Evolutionary conservation across 1,140 invertebrate genomes (phyloP).

Genomic region (Lordiphosa collinella): DNA sequence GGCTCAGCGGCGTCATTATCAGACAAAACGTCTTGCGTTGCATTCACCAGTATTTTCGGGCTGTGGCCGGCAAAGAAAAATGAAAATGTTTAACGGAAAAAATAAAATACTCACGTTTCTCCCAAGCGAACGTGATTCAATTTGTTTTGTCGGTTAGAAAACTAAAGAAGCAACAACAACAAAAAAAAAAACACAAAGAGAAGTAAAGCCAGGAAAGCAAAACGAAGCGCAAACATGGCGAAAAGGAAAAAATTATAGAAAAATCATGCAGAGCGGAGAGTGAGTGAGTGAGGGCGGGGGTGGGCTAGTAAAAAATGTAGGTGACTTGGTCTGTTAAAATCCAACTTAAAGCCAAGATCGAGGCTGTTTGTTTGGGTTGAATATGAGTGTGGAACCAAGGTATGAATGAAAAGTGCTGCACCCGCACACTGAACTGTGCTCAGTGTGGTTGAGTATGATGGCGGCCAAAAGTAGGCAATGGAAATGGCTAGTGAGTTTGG

Average conservation of each 20-base stretch:
- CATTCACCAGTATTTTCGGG: slow-evolving; percentile 16
- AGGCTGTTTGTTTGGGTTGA: slow-evolving; percentile 15
- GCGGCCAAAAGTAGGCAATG: slow-evolving; percentile 37
- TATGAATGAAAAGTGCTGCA: slow-evolving; percentile 61
- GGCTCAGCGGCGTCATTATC: slow-evolving; percentile 67
- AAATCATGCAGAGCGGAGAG: slow-evolving; percentile 25
- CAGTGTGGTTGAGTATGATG: slow-evolving; percentile 4
- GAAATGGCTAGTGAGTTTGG: slow-evolving; percentile 18
- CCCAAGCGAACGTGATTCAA: slow-evolving; percentile 73
- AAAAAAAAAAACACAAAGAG: slow-evolving; percentile 21
- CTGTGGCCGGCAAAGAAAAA: slow-evolving; percentile 50
- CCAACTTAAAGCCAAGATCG: slow-evolving; percentile 55
- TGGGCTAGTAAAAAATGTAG: slow-evolving; percentile 9
- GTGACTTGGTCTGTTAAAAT: slow-evolving; percentile 11
- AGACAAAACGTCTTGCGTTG: slow-evolving; percentile 57
- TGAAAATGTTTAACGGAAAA: slow-evolving; percentile 77
- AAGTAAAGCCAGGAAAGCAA: slow-evolving; percentile 40
- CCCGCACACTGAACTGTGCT: neutral
- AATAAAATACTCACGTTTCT: slow-evolving; percentile 76
- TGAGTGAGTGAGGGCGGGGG: neutral
- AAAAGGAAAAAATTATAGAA: slow-evolving; percentile 26
- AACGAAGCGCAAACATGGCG: slow-evolving; percentile 23
- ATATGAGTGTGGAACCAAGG: slow-evolving; percentile 20
- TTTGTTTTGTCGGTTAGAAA: slow-evolving; percentile 77
- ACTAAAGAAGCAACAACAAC: slow-evolving; percentile 44